phyloP scores from a whole-genome alignment of 2,888 invertebrate genomes.

The Patella ulyssiponensis region DNA sequence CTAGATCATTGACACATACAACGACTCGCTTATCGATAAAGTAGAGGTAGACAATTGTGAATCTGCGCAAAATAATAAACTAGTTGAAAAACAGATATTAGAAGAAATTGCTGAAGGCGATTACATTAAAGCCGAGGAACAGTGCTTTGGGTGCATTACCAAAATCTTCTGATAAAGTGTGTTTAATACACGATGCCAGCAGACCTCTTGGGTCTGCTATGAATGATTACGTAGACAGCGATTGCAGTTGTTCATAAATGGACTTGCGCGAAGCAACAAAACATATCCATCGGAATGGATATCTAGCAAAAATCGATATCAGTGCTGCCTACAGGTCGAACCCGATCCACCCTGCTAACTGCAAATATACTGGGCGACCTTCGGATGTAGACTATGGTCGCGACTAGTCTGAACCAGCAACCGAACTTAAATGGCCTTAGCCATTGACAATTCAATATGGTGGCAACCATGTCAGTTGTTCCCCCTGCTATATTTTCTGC shows the following conservation, averaged over 20 bases:
- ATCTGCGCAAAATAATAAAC: conserved; percentile 14
- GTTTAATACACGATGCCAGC: conserved; percentile 32
- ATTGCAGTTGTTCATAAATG: conserved; percentile 27
- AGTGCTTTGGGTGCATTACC: conserved; percentile 22
- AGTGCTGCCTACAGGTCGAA: conserved; percentile 16
- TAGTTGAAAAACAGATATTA: conserved; percentile 17
- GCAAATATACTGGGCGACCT: neutral
- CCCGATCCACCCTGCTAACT: conserved; percentile 16
- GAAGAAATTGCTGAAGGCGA: conserved; percentile 16
- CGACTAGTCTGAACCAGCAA: too few species aligned
- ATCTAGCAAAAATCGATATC: conserved; percentile 2
- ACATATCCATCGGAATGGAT: neutral
- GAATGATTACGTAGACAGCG: conserved; percentile 16
- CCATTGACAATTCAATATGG: too few species aligned
- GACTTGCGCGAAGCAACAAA: conserved; percentile 20
- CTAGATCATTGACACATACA: conserved; percentile 16
- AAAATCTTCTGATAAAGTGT: conserved; percentile 14
- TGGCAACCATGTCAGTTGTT: too few species aligned
- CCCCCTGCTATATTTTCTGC: too few species aligned
- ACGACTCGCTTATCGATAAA: neutral
- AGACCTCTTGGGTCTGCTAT: neutral
- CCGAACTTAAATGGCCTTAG: too few species aligned
- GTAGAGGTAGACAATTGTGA: conserved; percentile 21
- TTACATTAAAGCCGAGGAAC: conserved; percentile 12
- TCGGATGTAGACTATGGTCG: too few species aligned